A percentile compares a stretch with the other conserved stretches of the same genome.
Conservation (phyloP, 2,888 invertebrate genomes). For the Lasioglossum leucozonium region DNA sequence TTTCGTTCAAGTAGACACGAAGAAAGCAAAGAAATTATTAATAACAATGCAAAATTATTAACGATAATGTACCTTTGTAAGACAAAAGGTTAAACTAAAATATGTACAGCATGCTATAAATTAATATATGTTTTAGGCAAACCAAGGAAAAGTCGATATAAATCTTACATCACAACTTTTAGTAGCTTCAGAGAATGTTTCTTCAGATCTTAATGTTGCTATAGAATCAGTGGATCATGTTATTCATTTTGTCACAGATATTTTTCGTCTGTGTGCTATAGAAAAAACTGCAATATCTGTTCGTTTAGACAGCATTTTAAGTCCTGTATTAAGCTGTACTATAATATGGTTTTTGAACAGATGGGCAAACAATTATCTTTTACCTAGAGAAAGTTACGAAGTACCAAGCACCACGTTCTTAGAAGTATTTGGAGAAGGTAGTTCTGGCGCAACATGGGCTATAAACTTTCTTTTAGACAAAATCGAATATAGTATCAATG, state of each 20-base stretch:
- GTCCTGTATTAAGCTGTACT: constrained; percentile 92
- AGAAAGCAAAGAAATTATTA: not conserved
- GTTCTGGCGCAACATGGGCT: constrained; percentile 88
- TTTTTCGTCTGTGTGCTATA: constrained; percentile 91
- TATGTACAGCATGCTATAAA: not conserved
- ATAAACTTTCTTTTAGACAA: constrained; percentile 88
- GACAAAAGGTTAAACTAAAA: not conserved
- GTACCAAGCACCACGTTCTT: constrained; percentile 87
- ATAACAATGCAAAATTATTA: not conserved
- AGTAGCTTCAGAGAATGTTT: constrained; percentile 84
- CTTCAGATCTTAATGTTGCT: constrained; percentile 77
- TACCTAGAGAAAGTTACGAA: constrained; percentile 85
- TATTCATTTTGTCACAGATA: constrained; percentile 88
- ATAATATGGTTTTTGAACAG: constrained; percentile 92
- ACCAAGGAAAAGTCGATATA: constrained; percentile 81
- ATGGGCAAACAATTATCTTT: constrained; percentile 91
- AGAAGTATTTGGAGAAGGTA: constrained; percentile 88
- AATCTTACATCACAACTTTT: constrained; percentile 85
- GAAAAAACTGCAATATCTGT: constrained; percentile 90
- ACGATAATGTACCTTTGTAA: not conserved
- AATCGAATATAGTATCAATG: constrained; percentile 87
- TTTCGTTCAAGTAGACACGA: not conserved
- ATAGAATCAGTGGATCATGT: constrained; percentile 80
- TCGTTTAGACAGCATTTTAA: constrained; percentile 88
- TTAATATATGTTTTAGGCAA: constrained; percentile 63